Evolutionary conservation across 2,888 invertebrate genomes (phyloP).

Genomic region (Dorcus hopei): DNA sequence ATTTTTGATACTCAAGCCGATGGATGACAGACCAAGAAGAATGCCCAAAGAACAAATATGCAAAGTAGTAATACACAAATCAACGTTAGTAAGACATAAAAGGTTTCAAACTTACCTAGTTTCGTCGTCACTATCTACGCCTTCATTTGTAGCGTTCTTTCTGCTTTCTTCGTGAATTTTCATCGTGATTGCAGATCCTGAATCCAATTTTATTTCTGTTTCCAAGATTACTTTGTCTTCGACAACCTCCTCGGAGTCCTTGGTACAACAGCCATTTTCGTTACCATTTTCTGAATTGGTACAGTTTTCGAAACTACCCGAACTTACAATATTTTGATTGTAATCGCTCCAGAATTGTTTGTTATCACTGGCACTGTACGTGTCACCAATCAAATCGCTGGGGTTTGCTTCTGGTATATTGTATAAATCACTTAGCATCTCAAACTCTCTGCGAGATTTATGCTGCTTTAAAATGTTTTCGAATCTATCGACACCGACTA

Average conservation of each 20-base stretch:
- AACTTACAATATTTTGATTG: slow-evolving; percentile 12
- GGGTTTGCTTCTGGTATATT: slow-evolving; percentile 39
- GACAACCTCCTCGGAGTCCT: slow-evolving; percentile 22
- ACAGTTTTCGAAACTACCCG: slow-evolving; percentile 13
- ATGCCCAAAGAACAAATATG: too few species aligned
- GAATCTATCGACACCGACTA: slow-evolving; percentile 66
- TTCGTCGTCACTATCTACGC: slow-evolving; percentile 39
- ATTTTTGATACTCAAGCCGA: too few species aligned
- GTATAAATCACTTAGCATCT: slow-evolving; percentile 61
- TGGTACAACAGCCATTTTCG: slow-evolving; percentile 3
- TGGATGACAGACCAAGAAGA: too few species aligned
- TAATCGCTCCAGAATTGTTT: slow-evolving; percentile 19
- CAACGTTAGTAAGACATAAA: too few species aligned
- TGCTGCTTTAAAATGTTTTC: slow-evolving; percentile 48
- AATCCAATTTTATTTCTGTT: slow-evolving; percentile 78
- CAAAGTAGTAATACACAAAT: too few species aligned
- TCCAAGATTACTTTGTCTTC: slow-evolving; percentile 73
- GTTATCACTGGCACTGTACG: slow-evolving; percentile 15
- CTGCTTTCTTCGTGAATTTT: slow-evolving; percentile 70
- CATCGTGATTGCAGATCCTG: slow-evolving; percentile 80
- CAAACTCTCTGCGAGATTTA: slow-evolving; percentile 56
- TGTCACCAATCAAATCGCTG: slow-evolving; percentile 8
- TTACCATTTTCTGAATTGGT: slow-evolving; percentile 18
- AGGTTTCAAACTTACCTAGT: slow-evolving; percentile 25
- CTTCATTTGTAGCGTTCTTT: slow-evolving; percentile 29